Evolutionary conservation across 2,888 invertebrate genomes (phyloP).

Genomic region (Mycogona germanica): DNA sequence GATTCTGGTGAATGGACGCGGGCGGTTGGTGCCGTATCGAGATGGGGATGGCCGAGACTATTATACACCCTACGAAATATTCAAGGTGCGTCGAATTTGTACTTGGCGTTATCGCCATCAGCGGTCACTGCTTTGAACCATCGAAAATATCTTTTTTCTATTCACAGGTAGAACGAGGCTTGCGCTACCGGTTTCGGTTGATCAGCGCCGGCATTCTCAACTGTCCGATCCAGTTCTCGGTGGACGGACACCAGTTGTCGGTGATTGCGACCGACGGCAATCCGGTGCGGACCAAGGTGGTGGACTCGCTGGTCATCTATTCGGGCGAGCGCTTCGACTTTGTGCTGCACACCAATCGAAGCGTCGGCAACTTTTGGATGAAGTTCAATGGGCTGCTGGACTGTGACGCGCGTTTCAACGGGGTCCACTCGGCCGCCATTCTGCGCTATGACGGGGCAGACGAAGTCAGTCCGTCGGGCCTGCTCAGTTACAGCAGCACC

Average conservation of each 20-base stretch:
- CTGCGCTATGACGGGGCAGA: constrained; percentile 59
- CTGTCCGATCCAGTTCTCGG: constrained; percentile 68
- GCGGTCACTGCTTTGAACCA: no score
- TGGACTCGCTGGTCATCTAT: constrained; percentile 57
- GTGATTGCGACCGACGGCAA: constrained; percentile 68
- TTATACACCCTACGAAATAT: constrained; percentile 3
- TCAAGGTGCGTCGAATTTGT: background rate
- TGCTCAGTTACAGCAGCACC: constrained; percentile 24
- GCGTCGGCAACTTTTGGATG: constrained; percentile 75
- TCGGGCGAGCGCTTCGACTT: constrained; percentile 84
- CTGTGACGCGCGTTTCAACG: constrained; percentile 56
- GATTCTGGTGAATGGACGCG: constrained; percentile 68
- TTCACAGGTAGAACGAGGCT: constrained; percentile 40
- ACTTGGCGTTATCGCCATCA: no score
- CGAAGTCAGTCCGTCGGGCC: constrained; percentile 28
- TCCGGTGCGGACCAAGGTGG: constrained; percentile 56
- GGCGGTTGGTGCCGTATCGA: constrained; percentile 46
- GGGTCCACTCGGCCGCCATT: constrained; percentile 66
- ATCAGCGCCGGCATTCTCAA: constrained; percentile 79
- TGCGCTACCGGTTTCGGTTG: constrained; percentile 62
- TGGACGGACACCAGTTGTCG: constrained; percentile 66
- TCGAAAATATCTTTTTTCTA: constrained; percentile 15
- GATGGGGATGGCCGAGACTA: constrained; percentile 24
- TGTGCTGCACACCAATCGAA: constrained; percentile 56
- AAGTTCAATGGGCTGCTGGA: constrained; percentile 74